Evolutionary conservation across 2,797 vertebrate genomes (phyloP), one percentile per base, ranked within the genome.

Genomic region (Acipenser transmontanus): DNA sequence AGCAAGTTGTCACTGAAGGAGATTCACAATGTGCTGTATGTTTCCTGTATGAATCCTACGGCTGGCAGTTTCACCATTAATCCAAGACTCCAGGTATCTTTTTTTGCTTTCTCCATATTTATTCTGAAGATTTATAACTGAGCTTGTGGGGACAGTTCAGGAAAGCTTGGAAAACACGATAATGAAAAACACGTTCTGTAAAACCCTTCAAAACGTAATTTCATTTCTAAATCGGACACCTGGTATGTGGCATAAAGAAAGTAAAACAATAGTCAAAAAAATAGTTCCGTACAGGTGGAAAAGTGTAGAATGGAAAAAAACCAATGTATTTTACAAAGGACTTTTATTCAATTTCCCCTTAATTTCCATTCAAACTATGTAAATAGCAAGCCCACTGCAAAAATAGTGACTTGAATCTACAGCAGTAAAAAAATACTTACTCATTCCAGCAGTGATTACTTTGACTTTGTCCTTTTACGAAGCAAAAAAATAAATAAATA

Each of bases 31-130:
- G 90, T 96, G 68, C 97, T 98, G 70, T 99, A 95, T 0, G 85
- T 99, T 78, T 89, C 94, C 50, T 99, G 97, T 80, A 98, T 99
- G 96, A 99, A 98, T 79, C 96, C 96, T 1, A 94, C 93, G 0
- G 85, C 93, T 0, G 96, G 96, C 70, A 98, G 95, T 80, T 99
- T 98, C 83, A 97, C 93, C 81, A 93, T 99, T 79, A 98, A 97
- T 85, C 93, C 96, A 34, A 85, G 95, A 2, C 89, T 99, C 65
- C 96, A 99, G 94, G 96, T 98, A 88, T 47, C 57, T 60, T 8
- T 59, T 57, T 48, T 6, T 17, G 4, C 12, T 20, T 20, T 49
- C 54, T 59, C 54, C 50, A 8, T 9, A 57, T 63, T 8, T 64
- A 50, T 61, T 48, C 14, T 59, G 12, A 6, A 50, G 66, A 61